Evolutionary conservation across 2,888 invertebrate genomes (phyloP).

Genomic region (Amorpha juglandis): DNA sequence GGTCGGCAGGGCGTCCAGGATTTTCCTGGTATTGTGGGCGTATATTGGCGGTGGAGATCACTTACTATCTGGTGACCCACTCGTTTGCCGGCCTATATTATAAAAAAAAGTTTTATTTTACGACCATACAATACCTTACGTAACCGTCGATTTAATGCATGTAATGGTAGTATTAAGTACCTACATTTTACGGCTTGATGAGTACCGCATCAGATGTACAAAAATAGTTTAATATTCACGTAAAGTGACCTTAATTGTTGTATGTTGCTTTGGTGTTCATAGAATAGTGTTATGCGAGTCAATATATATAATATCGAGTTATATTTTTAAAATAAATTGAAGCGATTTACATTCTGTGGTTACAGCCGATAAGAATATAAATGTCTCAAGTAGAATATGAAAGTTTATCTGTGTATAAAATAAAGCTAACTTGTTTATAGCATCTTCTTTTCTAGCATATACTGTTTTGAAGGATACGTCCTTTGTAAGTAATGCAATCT

Average conservation of each 20-base stretch:
- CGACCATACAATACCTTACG: not conserved
- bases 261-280: conserved; percentile 56
- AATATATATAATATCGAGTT: too few relatives aligned
- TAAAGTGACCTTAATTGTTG: conserved; percentile 74
- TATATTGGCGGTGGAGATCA: too few relatives aligned
- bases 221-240: conserved; percentile 52
- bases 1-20: too few relatives aligned
- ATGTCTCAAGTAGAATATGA: too few relatives aligned
- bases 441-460: not conserved
- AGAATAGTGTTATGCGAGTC: conserved; percentile 40
- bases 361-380: too few relatives aligned
- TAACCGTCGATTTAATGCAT: not conserved
- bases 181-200: conserved; percentile 27
- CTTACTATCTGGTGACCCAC: too few relatives aligned
- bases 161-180: not conserved
- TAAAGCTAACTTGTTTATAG: too few relatives aligned
- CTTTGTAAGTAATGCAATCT: conserved; percentile 14
- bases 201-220: conserved; percentile 23
- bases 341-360: too few relatives aligned
- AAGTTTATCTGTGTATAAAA: too few relatives aligned
- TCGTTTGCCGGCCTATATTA: too few relatives aligned
- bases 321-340: too few relatives aligned
- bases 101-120: not conserved
- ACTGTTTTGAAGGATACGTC: not conserved
- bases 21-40: too few relatives aligned